phyloP scores from a whole-genome alignment of 2,797 vertebrate species.

The Chromobotia macracanthus region DNA sequence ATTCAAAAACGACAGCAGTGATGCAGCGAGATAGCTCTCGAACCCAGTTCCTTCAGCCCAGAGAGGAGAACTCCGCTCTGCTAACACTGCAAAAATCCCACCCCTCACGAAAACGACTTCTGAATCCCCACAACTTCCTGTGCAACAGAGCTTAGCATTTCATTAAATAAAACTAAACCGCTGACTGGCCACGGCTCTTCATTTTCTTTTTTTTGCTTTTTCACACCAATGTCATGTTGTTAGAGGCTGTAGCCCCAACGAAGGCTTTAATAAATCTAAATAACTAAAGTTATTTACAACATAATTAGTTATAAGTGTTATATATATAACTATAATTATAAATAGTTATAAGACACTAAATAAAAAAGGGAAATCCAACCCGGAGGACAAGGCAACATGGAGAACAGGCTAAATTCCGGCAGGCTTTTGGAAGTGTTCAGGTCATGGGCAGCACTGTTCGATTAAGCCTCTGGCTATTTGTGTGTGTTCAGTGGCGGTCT shows the following conservation, averaged over 20 bases:
- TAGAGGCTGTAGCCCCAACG: background rate
- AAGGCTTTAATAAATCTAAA: slow-evolving; percentile 4
- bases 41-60: slow-evolving; percentile 17
- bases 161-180: slow-evolving; percentile 44
- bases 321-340: no score
- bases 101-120: slow-evolving; percentile 15
- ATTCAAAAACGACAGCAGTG: slow-evolving; percentile 64
- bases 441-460: slow-evolving; percentile 63
- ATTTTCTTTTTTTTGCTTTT: slow-evolving; percentile 27
- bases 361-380: slow-evolving; percentile 21
- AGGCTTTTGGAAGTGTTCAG: slow-evolving; percentile 46
- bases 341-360: background rate
- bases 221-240: background rate
- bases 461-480: slow-evolving; percentile 66
- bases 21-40: slow-evolving; percentile 55
- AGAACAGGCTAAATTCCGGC: slow-evolving; percentile 22
- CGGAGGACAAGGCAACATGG: background rate
- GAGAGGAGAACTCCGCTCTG: background rate
- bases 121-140: slow-evolving; percentile 3
- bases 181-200: slow-evolving; percentile 40
- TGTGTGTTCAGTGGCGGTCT: slow-evolving; percentile 62
- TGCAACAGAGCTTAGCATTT: slow-evolving; percentile 34
- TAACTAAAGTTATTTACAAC: no score
- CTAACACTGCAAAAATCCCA: slow-evolving; percentile 9
- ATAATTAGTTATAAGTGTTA: no score